Conservation (phyloP, 2,797 vertebrate genomes). For the Crenichthys baileyi region DNA sequence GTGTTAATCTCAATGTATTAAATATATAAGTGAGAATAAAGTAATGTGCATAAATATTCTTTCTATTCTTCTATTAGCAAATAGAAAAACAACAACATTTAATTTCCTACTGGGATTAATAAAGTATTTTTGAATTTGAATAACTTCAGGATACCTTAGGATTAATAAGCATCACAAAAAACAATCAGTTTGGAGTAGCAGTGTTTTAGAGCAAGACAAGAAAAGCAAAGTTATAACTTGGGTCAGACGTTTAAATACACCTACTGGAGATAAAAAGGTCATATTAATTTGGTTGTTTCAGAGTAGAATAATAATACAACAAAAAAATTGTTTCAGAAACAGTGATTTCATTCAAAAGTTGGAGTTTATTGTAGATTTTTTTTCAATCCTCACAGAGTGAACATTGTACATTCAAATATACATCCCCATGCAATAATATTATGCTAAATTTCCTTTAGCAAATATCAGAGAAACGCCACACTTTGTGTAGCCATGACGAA, state of each 20-base stretch:
- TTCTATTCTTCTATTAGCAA: slow-evolving; percentile 25
- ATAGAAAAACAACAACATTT: not conserved
- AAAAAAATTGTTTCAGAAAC: not conserved
- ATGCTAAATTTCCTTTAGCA: not conserved
- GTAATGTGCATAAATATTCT: not conserved
- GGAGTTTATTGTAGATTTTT: not conserved
- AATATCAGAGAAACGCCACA: not conserved
- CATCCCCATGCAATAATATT: not conserved
- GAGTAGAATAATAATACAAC: not conserved
- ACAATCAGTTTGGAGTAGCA: slow-evolving; percentile 25
- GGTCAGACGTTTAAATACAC: not conserved
- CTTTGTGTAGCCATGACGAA: not conserved
- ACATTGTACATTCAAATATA: not conserved
- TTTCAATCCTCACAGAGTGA: not conserved
- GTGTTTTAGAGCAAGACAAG: not conserved
- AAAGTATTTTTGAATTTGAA: too few relatives aligned
- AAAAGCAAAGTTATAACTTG: not conserved
- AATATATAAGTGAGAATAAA: not conserved
- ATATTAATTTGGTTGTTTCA: not conserved
- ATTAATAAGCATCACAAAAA: slow-evolving; percentile 33
- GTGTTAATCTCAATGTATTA: not conserved
- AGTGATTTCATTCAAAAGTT: not conserved
- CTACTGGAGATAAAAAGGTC: not conserved
- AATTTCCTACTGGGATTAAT: too few relatives aligned
- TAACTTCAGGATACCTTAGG: slow-evolving; percentile 44